Percentiles rank a stretch among this genome's conserved stretches.
These are phyloP conservation scores for Anoplopoma fimbria DNA, from an alignment of 2,113 vertebrate species.

Conservation along the genomic window DNA sequence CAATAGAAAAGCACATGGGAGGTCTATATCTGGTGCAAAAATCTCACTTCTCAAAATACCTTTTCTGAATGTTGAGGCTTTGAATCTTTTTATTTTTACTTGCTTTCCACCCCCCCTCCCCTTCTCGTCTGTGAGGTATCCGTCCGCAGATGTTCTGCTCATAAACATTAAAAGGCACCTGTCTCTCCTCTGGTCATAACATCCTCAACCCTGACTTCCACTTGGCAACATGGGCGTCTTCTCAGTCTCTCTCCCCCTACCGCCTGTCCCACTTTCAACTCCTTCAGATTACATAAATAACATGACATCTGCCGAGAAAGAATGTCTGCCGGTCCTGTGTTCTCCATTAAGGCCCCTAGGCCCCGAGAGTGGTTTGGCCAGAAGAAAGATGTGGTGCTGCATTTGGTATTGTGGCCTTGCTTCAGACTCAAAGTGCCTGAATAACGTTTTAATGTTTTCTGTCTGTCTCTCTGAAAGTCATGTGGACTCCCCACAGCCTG, in stretches of 20 bases:
- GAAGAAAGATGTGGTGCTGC: slow-evolving; percentile 43
- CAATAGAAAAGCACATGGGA: not conserved
- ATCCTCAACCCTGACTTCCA: slow-evolving; percentile 74
- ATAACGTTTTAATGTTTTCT: slow-evolving; percentile 41
- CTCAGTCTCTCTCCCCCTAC: slow-evolving; percentile 7
- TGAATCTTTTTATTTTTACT: slow-evolving; percentile 29
- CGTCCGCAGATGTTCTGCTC: slow-evolving; percentile 76
- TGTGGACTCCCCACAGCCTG: not conserved
- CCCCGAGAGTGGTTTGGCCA: slow-evolving; percentile 55
- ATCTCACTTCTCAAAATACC: slow-evolving; percentile 50
- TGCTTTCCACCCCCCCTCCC: slow-evolving; percentile 35
- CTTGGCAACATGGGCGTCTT: slow-evolving; percentile 58
- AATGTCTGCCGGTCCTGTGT: slow-evolving; percentile 77
- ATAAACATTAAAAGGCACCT: slow-evolving; percentile 79
- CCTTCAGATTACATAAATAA: slow-evolving; percentile 80
- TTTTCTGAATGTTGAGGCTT: slow-evolving; percentile 51
- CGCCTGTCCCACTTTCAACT: slow-evolving; percentile 54
- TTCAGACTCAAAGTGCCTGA: slow-evolving; percentile 45
- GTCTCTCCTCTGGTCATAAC: slow-evolving; percentile 77
- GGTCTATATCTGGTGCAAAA: slow-evolving; percentile 33
- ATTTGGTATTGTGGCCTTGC: slow-evolving; percentile 41
- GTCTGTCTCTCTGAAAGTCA: slow-evolving; percentile 37
- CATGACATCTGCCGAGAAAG: slow-evolving; percentile 78
- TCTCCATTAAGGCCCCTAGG: slow-evolving; percentile 71
- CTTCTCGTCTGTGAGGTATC: slow-evolving; percentile 61